Percentiles rank a stretch among this genome's conserved stretches.
Conservation (phyloP, 2,113 vertebrate genomes). For the Poicephalus meyeri region DNA sequence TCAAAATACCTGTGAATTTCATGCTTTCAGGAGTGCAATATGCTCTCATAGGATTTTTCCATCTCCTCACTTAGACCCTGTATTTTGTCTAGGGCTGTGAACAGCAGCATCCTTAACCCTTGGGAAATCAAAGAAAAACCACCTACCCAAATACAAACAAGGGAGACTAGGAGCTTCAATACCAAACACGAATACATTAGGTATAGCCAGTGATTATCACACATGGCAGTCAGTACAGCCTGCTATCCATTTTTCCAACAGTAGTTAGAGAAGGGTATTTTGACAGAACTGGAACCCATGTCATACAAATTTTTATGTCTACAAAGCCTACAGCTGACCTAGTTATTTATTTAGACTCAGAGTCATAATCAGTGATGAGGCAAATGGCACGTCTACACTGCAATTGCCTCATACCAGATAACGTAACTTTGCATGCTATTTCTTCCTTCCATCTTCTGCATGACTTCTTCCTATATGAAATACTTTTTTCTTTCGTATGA, state of each 20-base stretch:
- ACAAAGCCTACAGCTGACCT: not conserved
- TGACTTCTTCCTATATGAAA: not conserved
- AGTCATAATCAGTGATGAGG: not conserved
- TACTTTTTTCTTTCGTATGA: not conserved
- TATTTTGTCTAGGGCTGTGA: not conserved
- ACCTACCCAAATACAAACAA: not conserved
- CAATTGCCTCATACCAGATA: rapidly evolving
- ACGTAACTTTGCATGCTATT: not conserved
- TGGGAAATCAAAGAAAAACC: not conserved
- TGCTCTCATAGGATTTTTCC: not conserved
- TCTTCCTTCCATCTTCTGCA: not conserved
- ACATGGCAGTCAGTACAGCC: not conserved
- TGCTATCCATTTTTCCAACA: not conserved
- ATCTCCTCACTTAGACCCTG: not conserved
- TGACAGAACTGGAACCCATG: not conserved
- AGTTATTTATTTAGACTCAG: not conserved
- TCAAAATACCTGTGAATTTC: not conserved
- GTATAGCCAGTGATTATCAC: not conserved
- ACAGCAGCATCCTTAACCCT: not conserved
- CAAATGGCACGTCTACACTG: not conserved
- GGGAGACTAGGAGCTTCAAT: not conserved
- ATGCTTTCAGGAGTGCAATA: not conserved
- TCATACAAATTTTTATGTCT: not conserved
- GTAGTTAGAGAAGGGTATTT: not conserved
- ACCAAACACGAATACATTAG: rapidly evolving